Percentiles rank a stretch among this genome's conserved stretches.
Conservation (phyloP, 2,113 vertebrate genomes). For the Isichthys henryi region DNA sequence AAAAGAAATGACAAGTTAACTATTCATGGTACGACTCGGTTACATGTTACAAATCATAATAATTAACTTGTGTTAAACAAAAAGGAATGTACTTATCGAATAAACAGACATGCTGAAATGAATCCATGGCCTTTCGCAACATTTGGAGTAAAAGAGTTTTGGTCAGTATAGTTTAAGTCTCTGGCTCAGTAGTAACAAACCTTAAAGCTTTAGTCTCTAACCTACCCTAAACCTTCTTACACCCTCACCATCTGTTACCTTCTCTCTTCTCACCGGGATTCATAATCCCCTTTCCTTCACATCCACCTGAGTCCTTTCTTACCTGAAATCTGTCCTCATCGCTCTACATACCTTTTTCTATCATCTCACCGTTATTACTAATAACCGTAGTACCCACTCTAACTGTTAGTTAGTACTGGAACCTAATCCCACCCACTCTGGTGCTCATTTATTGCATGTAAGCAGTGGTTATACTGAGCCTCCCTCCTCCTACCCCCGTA, state of each 20-base stretch:
- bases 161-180: neutral
- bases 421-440: neutral
- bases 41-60: slow-evolving; percentile 1
- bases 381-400: neutral
- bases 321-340: neutral
- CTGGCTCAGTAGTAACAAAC: slow-evolving; percentile 8
- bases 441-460: neutral
- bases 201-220: slow-evolving; percentile 19
- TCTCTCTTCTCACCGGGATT: slow-evolving; percentile 40
- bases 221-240: slow-evolving; percentile 13
- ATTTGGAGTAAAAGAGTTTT: slow-evolving; percentile 1
- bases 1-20: slow-evolving; percentile 42
- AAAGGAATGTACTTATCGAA: neutral
- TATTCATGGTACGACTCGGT: slow-evolving; percentile 34
- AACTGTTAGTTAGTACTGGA: neutral
- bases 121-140: neutral
- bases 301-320: neutral
- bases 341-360: neutral
- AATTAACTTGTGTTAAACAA: neutral
- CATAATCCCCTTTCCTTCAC: slow-evolving; percentile 27
- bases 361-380: neutral
- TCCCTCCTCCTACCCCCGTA: neutral
- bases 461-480: neutral
- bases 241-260: neutral
- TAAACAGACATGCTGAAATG: neutral